These are phyloP conservation scores for Phthorimaea operculella DNA, from an alignment of 1,140 invertebrate genomes.

Conservation along the genomic window DNA sequence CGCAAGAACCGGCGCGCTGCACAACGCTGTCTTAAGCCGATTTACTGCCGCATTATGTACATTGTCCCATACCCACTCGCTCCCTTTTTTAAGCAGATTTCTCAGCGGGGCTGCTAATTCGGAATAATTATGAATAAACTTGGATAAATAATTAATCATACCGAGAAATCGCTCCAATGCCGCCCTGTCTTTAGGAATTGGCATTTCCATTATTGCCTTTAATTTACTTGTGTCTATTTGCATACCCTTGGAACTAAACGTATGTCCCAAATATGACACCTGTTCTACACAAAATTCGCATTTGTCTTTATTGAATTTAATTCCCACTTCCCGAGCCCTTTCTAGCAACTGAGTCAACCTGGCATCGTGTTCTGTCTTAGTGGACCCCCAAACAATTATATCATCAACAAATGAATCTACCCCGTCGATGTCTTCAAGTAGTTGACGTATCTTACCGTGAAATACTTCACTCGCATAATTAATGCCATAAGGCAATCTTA, in stretches of 20 bases:
- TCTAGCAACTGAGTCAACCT: conserved; percentile 38
- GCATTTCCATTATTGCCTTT: conserved; percentile 39
- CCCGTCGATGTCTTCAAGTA: conserved; percentile 25
- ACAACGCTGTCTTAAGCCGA: not conserved
- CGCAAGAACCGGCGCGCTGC: conserved; percentile 1
- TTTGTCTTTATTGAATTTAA: conserved; percentile 42
- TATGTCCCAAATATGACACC: conserved; percentile 39
- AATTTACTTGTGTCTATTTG: conserved; percentile 35
- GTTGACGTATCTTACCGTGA: conserved; percentile 20
- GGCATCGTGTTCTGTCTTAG: conserved; percentile 28
- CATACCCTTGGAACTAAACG: conserved; percentile 28
- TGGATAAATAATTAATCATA: conserved; percentile 40
- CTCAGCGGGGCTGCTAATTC: conserved; percentile 24
- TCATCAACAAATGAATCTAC: conserved; percentile 35
- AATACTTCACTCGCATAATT: conserved; percentile 32
- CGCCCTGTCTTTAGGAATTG: conserved; percentile 13
- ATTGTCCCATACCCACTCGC: conserved; percentile 28
- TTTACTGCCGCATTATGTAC: not conserved
- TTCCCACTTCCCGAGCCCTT: conserved; percentile 23
- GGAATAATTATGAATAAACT: conserved; percentile 47
- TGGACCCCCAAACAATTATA: conserved; percentile 29
- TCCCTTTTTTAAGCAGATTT: conserved; percentile 35
- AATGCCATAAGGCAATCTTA: conserved; percentile 41
- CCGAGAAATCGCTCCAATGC: conserved; percentile 42
- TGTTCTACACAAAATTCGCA: conserved; percentile 25